Base-by-base conservation (phyloP, 2,888 invertebrate species). In the Eubasilissa splendida region DNA sequence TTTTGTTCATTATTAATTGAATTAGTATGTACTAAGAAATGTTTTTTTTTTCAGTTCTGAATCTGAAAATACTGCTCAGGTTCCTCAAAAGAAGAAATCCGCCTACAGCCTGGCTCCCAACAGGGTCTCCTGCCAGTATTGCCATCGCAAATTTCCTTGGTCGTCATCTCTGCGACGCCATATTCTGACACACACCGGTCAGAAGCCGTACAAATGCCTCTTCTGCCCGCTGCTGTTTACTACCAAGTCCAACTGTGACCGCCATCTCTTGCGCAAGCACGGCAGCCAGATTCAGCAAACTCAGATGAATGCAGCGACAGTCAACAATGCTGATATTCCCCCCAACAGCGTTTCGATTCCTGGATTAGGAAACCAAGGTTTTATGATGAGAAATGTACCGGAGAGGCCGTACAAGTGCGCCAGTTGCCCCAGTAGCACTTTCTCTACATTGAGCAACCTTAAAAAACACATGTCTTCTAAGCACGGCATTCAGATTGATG, bases 181-280 rank as follows among this genome's bases (percentile, higher is more conserved):
- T 87, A 96, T 99, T 58, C 89, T 97, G 7, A 99, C 99, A 0
- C 99, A 99, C 87, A 99, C 98, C 0, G 97, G 96, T 2, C 98
- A 98, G 87, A 99, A 99, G 86, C 99, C 99, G 0, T 99, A 95
- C 90, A 97, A 97, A 86, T 99, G 99, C 88, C 95, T 96, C 0
- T 95, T 96, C 86, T 99, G 99, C 87, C 96, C 96, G 0, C 91
- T 98, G 9, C 93, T 97, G 1, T 99, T 99, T 88, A 99, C 98
- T 56, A 99, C 98, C 0, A 99, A 99, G 87, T 98, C 98, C 9
- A 99, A 99, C 88, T 97, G 99, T 87, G 99, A 99, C 86, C 95
- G 99, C 11, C 99, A 99, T 87, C 89, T 99, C 81, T 89, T 97
- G 76, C 91, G 98, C 58, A 98, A 98, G 86, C 98, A 98, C 86